Percentiles rank a stretch among this genome's conserved stretches.
Conservation (phyloP, 2,888 invertebrate genomes). For the Rhodophaea formosa region DNA sequence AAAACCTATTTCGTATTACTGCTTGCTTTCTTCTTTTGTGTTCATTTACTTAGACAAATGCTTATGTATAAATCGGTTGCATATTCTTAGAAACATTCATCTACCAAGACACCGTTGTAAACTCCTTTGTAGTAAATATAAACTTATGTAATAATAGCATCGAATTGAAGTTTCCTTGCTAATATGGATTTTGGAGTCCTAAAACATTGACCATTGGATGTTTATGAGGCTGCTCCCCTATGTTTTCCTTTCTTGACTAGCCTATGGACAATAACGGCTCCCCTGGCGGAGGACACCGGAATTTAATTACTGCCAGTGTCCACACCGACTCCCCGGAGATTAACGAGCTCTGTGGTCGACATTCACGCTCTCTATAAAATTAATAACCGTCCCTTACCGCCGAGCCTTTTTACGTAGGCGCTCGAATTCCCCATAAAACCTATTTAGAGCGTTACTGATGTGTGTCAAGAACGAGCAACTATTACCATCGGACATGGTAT, state of each 20-base stretch:
- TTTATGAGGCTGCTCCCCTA: constrained; percentile 34
- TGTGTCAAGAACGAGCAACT: constrained; percentile 28
- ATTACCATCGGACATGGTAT: neutral
- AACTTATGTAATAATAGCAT: too few species aligned
- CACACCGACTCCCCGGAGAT: constrained; percentile 39
- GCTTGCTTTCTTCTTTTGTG: too few species aligned
- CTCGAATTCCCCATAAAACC: constrained; percentile 24
- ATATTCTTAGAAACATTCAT: too few species aligned
- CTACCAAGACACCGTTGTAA: too few species aligned
- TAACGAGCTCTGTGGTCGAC: constrained; percentile 36
- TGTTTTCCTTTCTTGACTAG: constrained; percentile 45
- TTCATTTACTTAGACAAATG: too few species aligned
- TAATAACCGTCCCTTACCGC: constrained; percentile 33
- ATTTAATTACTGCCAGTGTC: constrained; percentile 68
- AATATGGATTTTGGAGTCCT: too few species aligned
- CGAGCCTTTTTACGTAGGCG: constrained; percentile 27
- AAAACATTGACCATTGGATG: neutral
- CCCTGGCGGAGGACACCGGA: constrained; percentile 40
- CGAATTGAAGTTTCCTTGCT: too few species aligned
- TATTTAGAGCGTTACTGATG: constrained; percentile 28
- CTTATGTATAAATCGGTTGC: too few species aligned
- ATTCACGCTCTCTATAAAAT: constrained; percentile 31
- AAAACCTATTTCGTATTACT: too few species aligned
- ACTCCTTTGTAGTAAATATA: too few species aligned
- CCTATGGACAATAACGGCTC: constrained; percentile 45